Evolutionary conservation across 2,113 vertebrate species (phyloP).

Genomic region (Vulpes vulpes): DNA sequence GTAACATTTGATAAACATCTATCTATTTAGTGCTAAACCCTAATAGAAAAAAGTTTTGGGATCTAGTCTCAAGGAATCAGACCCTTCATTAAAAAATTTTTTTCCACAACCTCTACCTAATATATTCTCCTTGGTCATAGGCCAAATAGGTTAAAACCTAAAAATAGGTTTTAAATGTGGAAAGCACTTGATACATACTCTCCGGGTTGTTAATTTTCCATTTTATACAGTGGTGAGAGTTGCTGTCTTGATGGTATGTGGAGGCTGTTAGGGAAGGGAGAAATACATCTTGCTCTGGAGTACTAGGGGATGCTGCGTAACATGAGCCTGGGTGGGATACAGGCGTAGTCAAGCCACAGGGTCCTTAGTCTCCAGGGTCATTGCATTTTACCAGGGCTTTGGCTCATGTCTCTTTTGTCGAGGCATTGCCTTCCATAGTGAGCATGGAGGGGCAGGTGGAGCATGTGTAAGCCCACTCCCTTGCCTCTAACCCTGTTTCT

Average conservation of each 20-base stretch:
- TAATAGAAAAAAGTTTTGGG: neutral
- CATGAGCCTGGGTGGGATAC: neutral
- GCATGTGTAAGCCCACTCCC: too few species aligned
- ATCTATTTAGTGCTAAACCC: neutral
- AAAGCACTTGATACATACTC: neutral
- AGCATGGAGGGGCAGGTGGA: too few species aligned
- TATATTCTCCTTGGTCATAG: neutral
- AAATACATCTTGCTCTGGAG: accelerated
- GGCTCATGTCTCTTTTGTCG: neutral
- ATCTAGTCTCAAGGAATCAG: neutral
- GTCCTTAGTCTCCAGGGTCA: neutral
- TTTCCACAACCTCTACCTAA: neutral
- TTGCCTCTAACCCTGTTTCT: too few species aligned
- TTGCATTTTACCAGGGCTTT: neutral
- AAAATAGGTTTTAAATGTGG: neutral
- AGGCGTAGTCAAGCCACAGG: neutral
- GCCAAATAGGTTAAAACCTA: too few species aligned
- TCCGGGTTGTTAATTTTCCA: neutral
- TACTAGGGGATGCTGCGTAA: too few species aligned
- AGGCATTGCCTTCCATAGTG: neutral
- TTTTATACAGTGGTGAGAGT: neutral
- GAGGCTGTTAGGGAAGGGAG: neutral
- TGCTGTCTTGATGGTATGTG: neutral
- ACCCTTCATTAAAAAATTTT: neutral
- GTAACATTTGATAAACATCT: neutral